Evolutionary conservation across 2,888 invertebrate genomes (phyloP).

Genomic region (Stenodema calcarata): DNA sequence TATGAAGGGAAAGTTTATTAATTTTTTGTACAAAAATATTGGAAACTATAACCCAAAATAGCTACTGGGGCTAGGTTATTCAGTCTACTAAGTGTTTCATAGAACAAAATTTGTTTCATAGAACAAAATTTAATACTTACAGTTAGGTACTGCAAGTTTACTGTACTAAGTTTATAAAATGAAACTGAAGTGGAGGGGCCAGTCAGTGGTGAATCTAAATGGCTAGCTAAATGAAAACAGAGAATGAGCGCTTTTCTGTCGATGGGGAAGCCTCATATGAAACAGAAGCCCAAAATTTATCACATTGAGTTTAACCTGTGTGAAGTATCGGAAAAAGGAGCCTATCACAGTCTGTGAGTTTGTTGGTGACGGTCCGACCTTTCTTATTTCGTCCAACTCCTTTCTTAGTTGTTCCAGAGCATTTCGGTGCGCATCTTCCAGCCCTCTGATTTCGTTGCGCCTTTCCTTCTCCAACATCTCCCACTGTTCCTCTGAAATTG

Average conservation of each 20-base stretch:
- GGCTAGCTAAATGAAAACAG: not conserved
- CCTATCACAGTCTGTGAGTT: slow-evolving; percentile 44
- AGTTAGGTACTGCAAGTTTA: not conserved
- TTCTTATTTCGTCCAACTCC: slow-evolving; percentile 60
- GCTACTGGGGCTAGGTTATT: too few relatives aligned
- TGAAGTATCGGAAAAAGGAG: slow-evolving; percentile 47
- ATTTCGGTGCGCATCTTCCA: slow-evolving; percentile 69
- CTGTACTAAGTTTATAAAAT: not conserved
- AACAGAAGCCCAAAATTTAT: slow-evolving; percentile 3
- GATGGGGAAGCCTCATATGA: slow-evolving; percentile 15
- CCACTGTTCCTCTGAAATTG: slow-evolving; percentile 69
- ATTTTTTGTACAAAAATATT: too few relatives aligned
- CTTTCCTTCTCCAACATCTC: slow-evolving; percentile 70
- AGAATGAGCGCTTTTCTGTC: slow-evolving; percentile 14
- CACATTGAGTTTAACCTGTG: slow-evolving; percentile 40
- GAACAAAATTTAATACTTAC: too few relatives aligned
- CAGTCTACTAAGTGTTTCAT: too few relatives aligned
- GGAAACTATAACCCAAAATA: too few relatives aligned
- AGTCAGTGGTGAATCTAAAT: not conserved
- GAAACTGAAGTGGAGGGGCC: not conserved
- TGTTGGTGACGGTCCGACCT: slow-evolving; percentile 39
- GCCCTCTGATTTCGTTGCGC: slow-evolving; percentile 67
- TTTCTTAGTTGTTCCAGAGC: slow-evolving; percentile 63
- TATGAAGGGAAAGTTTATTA: too few relatives aligned
- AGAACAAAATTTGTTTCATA: too few relatives aligned